These are phyloP conservation scores for Arctocebus calabarensis DNA, from an alignment of 2,797 vertebrate genomes.

Conservation along the genomic window DNA sequence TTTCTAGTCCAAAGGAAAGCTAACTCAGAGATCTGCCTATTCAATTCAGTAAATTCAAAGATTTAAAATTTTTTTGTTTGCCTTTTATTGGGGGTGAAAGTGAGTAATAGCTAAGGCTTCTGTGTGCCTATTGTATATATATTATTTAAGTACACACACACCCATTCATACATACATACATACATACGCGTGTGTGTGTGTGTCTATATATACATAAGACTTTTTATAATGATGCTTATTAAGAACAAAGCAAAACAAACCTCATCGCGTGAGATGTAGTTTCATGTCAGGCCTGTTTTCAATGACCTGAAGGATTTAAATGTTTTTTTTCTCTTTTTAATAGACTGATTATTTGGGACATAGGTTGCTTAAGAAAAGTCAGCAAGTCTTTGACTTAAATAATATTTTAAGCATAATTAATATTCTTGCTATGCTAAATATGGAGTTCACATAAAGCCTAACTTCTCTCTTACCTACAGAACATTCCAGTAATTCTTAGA, in stretches of 20 bases:
- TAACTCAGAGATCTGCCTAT: not conserved
- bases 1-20: not conserved
- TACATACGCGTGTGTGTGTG: too few species aligned
- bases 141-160: not conserved
- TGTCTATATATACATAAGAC: too few species aligned
- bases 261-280: not conserved
- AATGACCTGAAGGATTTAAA: slow-evolving; percentile 28
- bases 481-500: slow-evolving; percentile 9
- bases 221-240: slow-evolving; percentile 40
- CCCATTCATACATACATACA: too few species aligned
- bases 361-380: not conserved
- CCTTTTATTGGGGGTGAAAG: not conserved
- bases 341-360: not conserved
- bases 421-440: not conserved
- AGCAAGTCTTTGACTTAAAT: slow-evolving; percentile 23
- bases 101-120: not conserved
- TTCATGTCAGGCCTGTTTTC: not conserved
- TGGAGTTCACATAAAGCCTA: not conserved
- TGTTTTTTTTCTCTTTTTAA: not conserved
- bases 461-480: slow-evolving; percentile 36
- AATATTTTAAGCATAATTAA: slow-evolving; percentile 53
- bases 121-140: not conserved
- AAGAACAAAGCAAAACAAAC: slow-evolving; percentile 26
- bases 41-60: slow-evolving; percentile 31
- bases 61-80: not conserved